These are phyloP conservation scores for Sebastes umbrosus DNA, from an alignment of 2,797 vertebrate genomes.

Conservation along the genomic window DNA sequence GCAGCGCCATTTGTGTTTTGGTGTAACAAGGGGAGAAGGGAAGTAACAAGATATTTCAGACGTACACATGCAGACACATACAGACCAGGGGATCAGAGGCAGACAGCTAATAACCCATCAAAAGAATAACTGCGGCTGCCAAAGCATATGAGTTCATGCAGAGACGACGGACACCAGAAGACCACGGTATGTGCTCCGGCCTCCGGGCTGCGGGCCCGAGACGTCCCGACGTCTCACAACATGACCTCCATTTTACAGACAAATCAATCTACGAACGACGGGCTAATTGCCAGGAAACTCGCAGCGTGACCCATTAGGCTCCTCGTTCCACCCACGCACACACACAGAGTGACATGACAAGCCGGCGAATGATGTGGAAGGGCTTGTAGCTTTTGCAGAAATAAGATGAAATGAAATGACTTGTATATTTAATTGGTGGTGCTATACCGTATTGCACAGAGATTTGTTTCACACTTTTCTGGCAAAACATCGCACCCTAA, in stretches of 20 bases:
- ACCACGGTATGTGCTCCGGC: conserved; percentile 34
- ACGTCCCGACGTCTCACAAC: conserved; percentile 53
- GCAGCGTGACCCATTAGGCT: conserved; percentile 66
- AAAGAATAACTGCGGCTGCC: conserved; percentile 65
- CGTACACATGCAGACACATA: conserved; percentile 17
- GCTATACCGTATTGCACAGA: background rate
- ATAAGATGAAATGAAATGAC: conserved; percentile 7
- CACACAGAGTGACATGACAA: conserved; percentile 46
- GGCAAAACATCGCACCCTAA: conserved; percentile 12
- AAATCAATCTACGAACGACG: conserved; percentile 68
- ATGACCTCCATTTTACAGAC: conserved; percentile 70
- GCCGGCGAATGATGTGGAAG: conserved; percentile 13
- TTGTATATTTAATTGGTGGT: conserved; percentile 35
- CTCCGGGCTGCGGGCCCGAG: conserved; percentile 41
- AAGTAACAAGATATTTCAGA: conserved; percentile 34
- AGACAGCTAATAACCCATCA: conserved; percentile 74
- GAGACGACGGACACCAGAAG: conserved; percentile 37
- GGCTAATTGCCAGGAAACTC: conserved; percentile 73
- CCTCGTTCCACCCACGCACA: conserved; percentile 30
- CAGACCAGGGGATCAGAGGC: conserved; percentile 45
- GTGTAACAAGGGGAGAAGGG: conserved; percentile 10
- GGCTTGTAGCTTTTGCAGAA: conserved; percentile 15
- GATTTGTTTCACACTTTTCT: conserved; percentile 6
- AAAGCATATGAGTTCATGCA: conserved; percentile 45
- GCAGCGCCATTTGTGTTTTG: conserved; percentile 20